Percentiles rank a stretch among this genome's conserved stretches.
phyloP scores from a whole-genome alignment of 2,797 vertebrate species.

The Acridotheres tristis region DNA sequence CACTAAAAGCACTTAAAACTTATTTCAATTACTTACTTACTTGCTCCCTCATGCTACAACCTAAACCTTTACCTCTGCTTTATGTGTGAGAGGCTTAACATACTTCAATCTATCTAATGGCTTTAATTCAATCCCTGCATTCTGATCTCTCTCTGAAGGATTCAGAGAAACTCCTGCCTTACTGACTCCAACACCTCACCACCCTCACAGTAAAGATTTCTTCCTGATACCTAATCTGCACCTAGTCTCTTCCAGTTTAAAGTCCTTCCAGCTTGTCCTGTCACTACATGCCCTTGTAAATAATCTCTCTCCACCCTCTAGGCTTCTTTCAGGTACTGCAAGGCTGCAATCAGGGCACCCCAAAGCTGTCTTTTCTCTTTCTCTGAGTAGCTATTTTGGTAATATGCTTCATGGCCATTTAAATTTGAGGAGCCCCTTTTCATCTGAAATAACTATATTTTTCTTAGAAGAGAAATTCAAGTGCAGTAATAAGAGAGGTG shows the following conservation, averaged over 20 bases:
- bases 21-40: too few species aligned
- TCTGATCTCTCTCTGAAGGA: too few species aligned
- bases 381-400: neutral
- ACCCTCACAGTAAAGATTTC: neutral
- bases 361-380: neutral
- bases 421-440: neutral
- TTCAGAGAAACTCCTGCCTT: too few species aligned
- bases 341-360: neutral
- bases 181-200: neutral
- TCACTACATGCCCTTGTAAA: neutral
- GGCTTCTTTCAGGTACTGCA: neutral
- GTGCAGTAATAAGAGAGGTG: conserved; percentile 42
- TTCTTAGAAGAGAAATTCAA: conserved; percentile 43
- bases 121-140: too few species aligned
- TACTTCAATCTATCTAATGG: too few species aligned
- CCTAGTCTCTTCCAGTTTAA: neutral
- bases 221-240: neutral
- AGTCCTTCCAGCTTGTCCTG: neutral
- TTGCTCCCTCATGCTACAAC: too few species aligned
- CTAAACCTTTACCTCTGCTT: too few species aligned
- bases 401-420: neutral
- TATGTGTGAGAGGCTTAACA: too few species aligned
- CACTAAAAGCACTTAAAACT: too few species aligned
- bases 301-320: neutral
- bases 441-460: conserved; percentile 16